Evolutionary conservation across 2,797 vertebrate genomes (phyloP), one percentile per base, ranked within the genome.

Genomic region (Delichon dasypus): DNA sequence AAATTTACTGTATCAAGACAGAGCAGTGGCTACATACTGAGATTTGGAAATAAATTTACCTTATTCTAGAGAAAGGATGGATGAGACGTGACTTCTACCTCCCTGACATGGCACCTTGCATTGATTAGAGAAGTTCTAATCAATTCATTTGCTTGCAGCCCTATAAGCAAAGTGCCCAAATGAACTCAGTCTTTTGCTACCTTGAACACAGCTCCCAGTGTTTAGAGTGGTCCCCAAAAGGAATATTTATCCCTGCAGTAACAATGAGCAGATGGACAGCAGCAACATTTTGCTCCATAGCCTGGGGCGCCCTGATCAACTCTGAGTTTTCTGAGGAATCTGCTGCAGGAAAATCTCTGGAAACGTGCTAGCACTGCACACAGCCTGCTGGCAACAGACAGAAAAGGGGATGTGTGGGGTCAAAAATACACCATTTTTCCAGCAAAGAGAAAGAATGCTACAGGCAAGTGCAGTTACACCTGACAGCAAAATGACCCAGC

Each of bases 401-500:
- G 54, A 61, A 76, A 85, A 76, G n/a, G n/a, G 54, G 27, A 65
- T 74, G 8, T 75, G 50, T 38, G 62, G 78, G 32, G 48, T 88
- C 76, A 92, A 76, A 95, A 81, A 51, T 17, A 61, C 10, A 84
- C 25, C 2, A 64, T 81, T 86, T 85, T 81, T 32, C 45, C 51
- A 89, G 60, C 27, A 75, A 87, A 61, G 36, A 79, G 40, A 75
- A 89, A 90, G 29, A 84, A 92, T 18, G 45, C 72, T 87, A 88
- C 11, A 70, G 55, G 89, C 88, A 91, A 91, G 17, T 67, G 30
- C 51, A 70, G 70, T 79, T 74, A 48, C 42, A 94, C 27, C 64
- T 81, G 73, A 34, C 67, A 94, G 95, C 67, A 60, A 80, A 88
- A 88, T 85, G 47, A 93, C 84, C 75, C 44, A 89, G 65, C 15